Evolutionary conservation across 2,113 vertebrate species (phyloP).

Genomic region (Piprites chloris): DNA sequence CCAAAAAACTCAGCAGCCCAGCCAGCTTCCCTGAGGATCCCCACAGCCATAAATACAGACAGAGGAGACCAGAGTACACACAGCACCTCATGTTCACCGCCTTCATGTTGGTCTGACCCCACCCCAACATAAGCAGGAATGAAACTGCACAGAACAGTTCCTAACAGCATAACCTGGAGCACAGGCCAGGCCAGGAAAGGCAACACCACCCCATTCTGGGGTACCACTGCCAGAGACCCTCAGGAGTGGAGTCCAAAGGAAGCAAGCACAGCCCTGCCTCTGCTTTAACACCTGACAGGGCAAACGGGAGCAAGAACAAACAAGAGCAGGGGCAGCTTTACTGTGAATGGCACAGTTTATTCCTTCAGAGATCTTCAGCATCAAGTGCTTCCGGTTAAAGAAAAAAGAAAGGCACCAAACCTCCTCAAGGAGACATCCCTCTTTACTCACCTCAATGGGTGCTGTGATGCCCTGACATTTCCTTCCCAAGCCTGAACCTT

Average conservation of each 20-base stretch:
- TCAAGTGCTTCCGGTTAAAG: not conserved
- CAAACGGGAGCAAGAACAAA: not conserved
- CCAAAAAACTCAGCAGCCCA: not conserved
- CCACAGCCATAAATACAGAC: rapidly evolving
- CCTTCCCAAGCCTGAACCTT: conserved; percentile 93
- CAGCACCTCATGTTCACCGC: rapidly evolving
- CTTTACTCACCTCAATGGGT: conserved; percentile 87
- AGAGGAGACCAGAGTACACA: rapidly evolving
- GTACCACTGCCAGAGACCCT: not conserved
- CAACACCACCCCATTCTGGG: not conserved
- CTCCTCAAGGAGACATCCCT: not conserved
- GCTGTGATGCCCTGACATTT: conserved; percentile 98
- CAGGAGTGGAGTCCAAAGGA: not conserved
- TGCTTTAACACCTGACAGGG: rapidly evolving
- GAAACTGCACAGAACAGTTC: not conserved
- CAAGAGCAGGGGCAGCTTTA: not conserved
- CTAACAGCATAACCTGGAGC: not conserved
- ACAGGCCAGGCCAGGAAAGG: not conserved
- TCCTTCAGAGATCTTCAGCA: not conserved
- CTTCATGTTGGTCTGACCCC: rapidly evolving
- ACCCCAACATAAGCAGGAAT: not conserved
- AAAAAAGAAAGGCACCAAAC: not conserved
- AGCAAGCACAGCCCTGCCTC: not conserved
- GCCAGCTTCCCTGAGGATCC: not conserved
- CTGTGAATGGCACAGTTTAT: not conserved